Evolutionary conservation across 2,113 vertebrate genomes (phyloP), one percentile per base, ranked within the genome.

Genomic region (Ptilonorhynchus violaceus): DNA sequence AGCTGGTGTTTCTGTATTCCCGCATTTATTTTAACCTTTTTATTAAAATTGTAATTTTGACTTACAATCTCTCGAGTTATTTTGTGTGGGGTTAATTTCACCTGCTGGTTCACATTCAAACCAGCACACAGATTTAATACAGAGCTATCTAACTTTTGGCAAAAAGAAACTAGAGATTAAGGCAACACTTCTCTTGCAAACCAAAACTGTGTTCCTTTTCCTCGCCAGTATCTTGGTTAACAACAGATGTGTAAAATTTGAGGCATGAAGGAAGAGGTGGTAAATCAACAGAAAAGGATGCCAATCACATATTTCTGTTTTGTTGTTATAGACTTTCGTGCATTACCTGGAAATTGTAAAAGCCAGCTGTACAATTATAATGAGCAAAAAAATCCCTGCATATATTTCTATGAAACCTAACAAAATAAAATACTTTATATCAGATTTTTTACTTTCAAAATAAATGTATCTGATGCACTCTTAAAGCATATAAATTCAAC

Each of bases 271-370:
- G 39, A 82, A 24, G 68, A 85, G 50, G 70, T 60, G 93, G 55
- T 81, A 95, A 94, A 95, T 93, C 85, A 96, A 85, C 35, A 96
- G 73, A 70, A 89, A 94, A 52, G 37, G 35, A 59, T 96, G 89
- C 47, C 88, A 93, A 87, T 68, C 81, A 85, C n/a, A 83, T 55
- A 49, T 86, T 84, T 88, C 37, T 74, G 7, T 55, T 82, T 62
- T 60, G 37, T 56, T 91, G 28, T 68, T 82, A 62, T 2, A 82
- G 53, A 62, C 12, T 55, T 63, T 58, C 73, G 59, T 64, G 49
- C 37, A 74, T 56, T 92, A 92, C 49, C 44, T 85, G 53, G 31
- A 95, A 93, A 75, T 35, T 68, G 62, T 72, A 82, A 66, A 87
- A 89, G 13, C 35, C 78, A 85, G 31, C 30, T 81, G 41, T 49